Evolutionary conservation across 2,113 vertebrate genomes (phyloP).

Genomic region (Menidia beryllina): DNA sequence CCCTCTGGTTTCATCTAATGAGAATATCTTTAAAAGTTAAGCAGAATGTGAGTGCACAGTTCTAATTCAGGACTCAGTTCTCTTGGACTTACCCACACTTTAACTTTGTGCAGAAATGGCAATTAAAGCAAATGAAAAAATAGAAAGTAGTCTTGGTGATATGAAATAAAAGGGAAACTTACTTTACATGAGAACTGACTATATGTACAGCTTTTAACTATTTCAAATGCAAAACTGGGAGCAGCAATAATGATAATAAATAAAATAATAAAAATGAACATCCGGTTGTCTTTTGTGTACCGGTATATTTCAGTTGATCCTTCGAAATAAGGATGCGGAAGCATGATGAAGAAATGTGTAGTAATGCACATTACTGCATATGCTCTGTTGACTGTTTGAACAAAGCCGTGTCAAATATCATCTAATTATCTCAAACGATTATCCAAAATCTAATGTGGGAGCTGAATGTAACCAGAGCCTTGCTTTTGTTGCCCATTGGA

Average conservation of each 20-base stretch:
- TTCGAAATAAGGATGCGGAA: slow-evolving; percentile 25
- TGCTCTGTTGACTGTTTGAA: slow-evolving; percentile 53
- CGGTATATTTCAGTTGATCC: slow-evolving; percentile 1
- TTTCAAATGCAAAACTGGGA: not conserved
- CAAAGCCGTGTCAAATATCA: slow-evolving; percentile 59
- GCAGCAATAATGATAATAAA: not conserved
- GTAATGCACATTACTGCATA: slow-evolving; percentile 31
- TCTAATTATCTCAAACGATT: slow-evolving; percentile 48
- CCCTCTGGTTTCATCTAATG: not conserved
- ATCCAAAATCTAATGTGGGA: slow-evolving; percentile 47
- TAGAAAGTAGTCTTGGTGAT: not conserved
- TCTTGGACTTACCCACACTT: slow-evolving; percentile 3
- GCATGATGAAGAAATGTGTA: slow-evolving; percentile 24
- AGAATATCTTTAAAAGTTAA: not conserved
- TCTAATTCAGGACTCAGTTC: slow-evolving; percentile 8
- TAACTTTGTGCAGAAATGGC: slow-evolving; percentile 17
- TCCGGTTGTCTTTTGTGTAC: not conserved
- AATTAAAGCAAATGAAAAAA: not conserved
- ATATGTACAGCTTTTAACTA: too few relatives aligned
- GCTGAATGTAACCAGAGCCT: slow-evolving; percentile 7
- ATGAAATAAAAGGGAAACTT: not conserved
- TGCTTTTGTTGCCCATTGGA: slow-evolving; percentile 21
- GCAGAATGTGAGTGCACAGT: slow-evolving; percentile 2
- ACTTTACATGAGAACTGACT: not conserved
- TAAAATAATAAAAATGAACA: not conserved